Base-by-base conservation (phyloP, 2,113 vertebrate genomes). In the Procavia capensis region DNA sequence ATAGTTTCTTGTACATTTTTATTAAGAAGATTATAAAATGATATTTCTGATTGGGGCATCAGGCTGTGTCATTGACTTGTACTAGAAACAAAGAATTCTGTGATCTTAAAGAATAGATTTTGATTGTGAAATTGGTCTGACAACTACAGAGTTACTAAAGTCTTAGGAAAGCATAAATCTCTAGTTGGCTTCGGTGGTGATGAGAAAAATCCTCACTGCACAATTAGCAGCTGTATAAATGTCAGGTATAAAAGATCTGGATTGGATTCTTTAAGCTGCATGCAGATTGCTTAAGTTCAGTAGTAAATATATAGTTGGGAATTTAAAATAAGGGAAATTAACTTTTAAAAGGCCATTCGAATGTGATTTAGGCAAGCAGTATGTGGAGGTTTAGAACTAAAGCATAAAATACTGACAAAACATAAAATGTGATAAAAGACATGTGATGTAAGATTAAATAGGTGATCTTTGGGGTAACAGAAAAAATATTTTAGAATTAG, bases 391-490 rank as follows among this genome's bases (percentile, higher is more conserved):
- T 50, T 91, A 47, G 4, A 41, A 79, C 3, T 68, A 5, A 86
- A 90, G 17, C 43, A 88, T 83, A 79, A 86, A 94, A 76, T 45
- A 84, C 27, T 91, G n/a, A 43, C 66, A 83, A 50, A 70, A 88
- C 36, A 63, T 27, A 85, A 91, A 81, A 70, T 54, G 36, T 59
- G 61, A 36, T 61, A 39, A 41, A 93, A 57, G 0, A 16, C 79
- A 63, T 9, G 34, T 34, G 3, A 74, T 83, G 16, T 9, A 57
- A 68, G 13, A 80, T 47, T 66, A 88, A 95, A 34, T 61, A 68
- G 31, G 9, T 89, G 9, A 80, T 75, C 2, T 91, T 19, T 34
- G 0, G 19, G 2, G 19, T 75, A 68, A 47, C 1, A 87, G 81
- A 89, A 54, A 29, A 14, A 43, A 6, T 88, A 47, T 70, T 91